Evolutionary conservation across 2,888 invertebrate genomes (phyloP).

Genomic region (Azorinus chamasolen): DNA sequence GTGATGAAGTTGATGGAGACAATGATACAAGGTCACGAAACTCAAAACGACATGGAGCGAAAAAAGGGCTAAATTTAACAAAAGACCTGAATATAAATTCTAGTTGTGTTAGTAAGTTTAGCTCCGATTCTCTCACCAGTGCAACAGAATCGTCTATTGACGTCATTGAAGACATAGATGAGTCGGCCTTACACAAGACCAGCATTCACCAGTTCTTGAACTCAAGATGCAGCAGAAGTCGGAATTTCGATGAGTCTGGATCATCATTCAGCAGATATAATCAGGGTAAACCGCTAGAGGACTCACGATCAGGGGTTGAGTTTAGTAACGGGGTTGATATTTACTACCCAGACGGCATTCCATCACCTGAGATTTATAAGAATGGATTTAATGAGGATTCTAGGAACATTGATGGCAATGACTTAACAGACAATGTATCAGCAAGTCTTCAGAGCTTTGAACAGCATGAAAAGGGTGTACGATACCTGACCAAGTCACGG

Average conservation of each 20-base stretch:
- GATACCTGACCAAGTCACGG: conserved; percentile 52
- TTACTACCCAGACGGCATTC: conserved; percentile 19
- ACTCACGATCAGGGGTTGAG: conserved; percentile 8
- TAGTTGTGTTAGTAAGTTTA: background rate
- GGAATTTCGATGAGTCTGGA: conserved; percentile 50
- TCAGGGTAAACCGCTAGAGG: conserved; percentile 1
- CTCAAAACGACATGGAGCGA: background rate
- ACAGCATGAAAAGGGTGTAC: conserved; percentile 58
- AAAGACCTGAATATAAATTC: conserved; percentile 3
- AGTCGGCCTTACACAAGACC: conserved; percentile 41
- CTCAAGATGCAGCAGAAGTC: conserved; percentile 51
- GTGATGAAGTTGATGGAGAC: conserved; percentile 9
- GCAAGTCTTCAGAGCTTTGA: conserved; percentile 62
- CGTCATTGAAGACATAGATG: conserved; percentile 49
- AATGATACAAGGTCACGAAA: background rate
- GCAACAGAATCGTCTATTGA: conserved; percentile 19
- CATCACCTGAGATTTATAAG: conserved; percentile 5
- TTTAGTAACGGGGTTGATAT: conserved; percentile 10
- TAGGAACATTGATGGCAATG: conserved; percentile 12
- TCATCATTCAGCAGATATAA: conserved; percentile 16
- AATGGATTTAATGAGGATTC: conserved; percentile 20
- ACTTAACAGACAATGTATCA: conserved; percentile 29
- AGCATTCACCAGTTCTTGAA: conserved; percentile 63
- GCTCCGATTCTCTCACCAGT: too few species aligned
- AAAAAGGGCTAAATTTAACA: background rate